Base-by-base conservation (phyloP, 2,888 invertebrate species). In the Drosophila hamatofila region DNA sequence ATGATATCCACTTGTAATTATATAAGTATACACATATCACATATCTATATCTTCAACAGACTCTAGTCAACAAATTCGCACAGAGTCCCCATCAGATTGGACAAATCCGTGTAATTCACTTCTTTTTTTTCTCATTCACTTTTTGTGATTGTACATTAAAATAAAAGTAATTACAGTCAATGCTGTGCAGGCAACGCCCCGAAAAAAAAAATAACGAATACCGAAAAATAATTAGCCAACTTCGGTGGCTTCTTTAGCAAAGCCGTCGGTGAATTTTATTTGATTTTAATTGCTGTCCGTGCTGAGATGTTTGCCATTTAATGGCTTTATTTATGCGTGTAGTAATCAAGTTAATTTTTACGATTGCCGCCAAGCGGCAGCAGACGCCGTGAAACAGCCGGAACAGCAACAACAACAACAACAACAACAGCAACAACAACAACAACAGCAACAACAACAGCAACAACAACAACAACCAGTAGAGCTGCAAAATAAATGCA, bases 261-360 rank as follows among this genome's bases (percentile, higher is more conserved):
- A 51, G 63, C 33, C 37, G 68, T 63, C 75, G 76, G 72, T 75
- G 61, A 68, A 84, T 84, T 84, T 89, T 88, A 88, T 84, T 89
- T 82, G 88, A 84, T 72, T 84, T 85, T 85, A 89, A 89, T 89
- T 84, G 90, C 80, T 35, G 68, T 21, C 61, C 70, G 54, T 73
- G 66, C 71, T 25, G 41, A 79, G 74, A 81, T 82, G 71, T 88
- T 78, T 66, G 74, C 72, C 71, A 75, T 88, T 89, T 84, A 84
- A 84, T 84, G 88, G 83, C 89, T 84, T 89, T 88, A 84, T 89
- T 84, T 84, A 84, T 84, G 86, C 84, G 82, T 82, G 89, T 79
- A 77, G 89, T 88, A 88, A 88, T 84, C 82, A 84, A 87, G 80
- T 84, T 88, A 84, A 84, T 84, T 84, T 84, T 84, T 89, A 89